Evolutionary conservation across 2,113 vertebrate genomes (phyloP).

Genomic region (Nothobranchius furzeri): DNA sequence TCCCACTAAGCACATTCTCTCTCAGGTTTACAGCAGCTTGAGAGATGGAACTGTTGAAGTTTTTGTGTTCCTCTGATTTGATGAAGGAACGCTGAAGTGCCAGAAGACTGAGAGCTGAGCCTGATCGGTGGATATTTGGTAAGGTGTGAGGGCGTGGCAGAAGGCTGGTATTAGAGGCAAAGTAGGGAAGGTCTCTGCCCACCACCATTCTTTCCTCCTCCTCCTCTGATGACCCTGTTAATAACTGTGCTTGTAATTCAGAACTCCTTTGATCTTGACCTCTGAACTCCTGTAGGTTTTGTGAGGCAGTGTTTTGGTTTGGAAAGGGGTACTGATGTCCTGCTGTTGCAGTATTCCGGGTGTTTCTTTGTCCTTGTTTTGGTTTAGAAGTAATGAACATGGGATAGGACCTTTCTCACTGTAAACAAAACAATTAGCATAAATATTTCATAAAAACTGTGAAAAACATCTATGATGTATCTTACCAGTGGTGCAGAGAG

Average conservation of each 20-base stretch:
- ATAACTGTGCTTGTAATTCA: constrained; percentile 12
- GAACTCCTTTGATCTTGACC: not conserved
- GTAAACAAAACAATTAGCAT: constrained; percentile 18
- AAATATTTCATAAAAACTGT: not conserved
- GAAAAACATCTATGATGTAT: not conserved
- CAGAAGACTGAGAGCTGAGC: constrained; percentile 42
- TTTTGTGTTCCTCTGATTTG: constrained; percentile 71
- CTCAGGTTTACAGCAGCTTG: constrained; percentile 76
- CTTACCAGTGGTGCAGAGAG: constrained; percentile 69
- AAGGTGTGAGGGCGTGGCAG: constrained; percentile 18
- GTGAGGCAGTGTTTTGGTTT: constrained; percentile 12
- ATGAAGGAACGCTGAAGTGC: constrained; percentile 80
- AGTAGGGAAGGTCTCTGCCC: constrained; percentile 43
- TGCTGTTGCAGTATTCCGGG: too few species aligned
- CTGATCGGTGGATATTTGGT: constrained; percentile 14
- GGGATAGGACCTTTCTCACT: constrained; percentile 68
- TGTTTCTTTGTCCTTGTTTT: constrained; percentile 48
- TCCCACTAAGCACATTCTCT: constrained; percentile 72
- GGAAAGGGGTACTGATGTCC: constrained; percentile 1
- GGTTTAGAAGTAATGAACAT: constrained; percentile 64
- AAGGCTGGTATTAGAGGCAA: constrained; percentile 7
- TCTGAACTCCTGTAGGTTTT: constrained; percentile 31
- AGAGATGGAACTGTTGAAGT: constrained; percentile 63
- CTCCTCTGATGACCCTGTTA: constrained; percentile 1
- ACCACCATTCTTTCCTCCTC: not conserved